Evolutionary conservation across 2,888 invertebrate species (phyloP).

Genomic region (Cenopis cana): DNA sequence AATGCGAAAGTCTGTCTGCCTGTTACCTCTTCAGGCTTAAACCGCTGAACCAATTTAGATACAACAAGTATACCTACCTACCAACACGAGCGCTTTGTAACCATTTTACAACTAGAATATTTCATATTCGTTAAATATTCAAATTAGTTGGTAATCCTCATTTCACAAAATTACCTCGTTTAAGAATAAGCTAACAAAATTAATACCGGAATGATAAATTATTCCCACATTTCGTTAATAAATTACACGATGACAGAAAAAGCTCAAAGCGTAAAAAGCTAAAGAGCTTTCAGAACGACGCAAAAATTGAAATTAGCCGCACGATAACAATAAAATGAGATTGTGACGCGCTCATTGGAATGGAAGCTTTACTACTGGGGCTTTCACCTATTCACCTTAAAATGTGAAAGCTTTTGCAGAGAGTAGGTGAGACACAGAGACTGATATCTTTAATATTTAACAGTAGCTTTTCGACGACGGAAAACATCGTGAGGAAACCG

Average conservation of each 20-base stretch:
- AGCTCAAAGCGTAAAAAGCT: constrained; percentile 14
- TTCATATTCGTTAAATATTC: too few species aligned
- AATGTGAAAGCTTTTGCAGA: constrained; percentile 65
- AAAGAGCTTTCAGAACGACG: constrained; percentile 13
- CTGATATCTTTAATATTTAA: too few species aligned
- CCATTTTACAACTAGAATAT: too few species aligned
- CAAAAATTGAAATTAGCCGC: constrained; percentile 41
- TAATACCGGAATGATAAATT: not conserved
- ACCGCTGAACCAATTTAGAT: too few species aligned
- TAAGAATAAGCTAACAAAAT: not conserved
- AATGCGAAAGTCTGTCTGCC: too few species aligned
- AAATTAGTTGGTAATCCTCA: too few species aligned
- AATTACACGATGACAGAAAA: constrained; percentile 6
- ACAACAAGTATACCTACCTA: too few species aligned
- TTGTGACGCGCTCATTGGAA: constrained; percentile 58
- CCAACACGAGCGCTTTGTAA: too few species aligned
- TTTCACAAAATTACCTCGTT: not conserved
- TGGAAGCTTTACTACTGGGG: constrained; percentile 66
- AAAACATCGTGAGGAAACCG: too few species aligned
- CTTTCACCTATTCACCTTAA: constrained; percentile 73
- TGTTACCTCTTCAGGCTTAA: too few species aligned
- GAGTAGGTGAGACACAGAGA: constrained; percentile 48
- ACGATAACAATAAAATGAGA: constrained; percentile 41
- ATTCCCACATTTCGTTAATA: not conserved
- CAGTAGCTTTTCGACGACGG: not conserved